These are phyloP conservation scores for Aurelia aurita DNA, from an alignment of 30 jellyfish, hydroid and myxozoan genomes.

Conservation along the genomic window DNA sequence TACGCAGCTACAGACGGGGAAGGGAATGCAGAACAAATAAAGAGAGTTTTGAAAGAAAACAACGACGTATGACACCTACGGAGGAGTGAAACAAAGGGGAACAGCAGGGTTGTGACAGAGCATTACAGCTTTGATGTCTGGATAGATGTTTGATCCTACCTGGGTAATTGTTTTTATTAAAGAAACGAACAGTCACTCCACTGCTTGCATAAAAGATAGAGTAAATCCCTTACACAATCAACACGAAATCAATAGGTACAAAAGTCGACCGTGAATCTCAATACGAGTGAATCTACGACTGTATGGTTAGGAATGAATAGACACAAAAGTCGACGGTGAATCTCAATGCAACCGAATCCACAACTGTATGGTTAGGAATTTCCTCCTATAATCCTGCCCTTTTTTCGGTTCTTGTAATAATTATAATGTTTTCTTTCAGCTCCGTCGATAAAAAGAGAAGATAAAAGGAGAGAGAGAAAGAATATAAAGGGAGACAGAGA, in stretches of 20 bases:
- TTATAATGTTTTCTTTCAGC: conserved; percentile 8
- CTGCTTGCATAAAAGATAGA: conserved; percentile 43
- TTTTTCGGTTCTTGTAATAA: conserved; percentile 15
- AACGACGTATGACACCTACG: conserved; percentile 16
- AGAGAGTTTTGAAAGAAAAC: conserved; percentile 5
- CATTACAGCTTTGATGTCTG: conserved; percentile 41
- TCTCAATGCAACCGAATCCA: background rate
- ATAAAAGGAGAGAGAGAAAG: background rate
- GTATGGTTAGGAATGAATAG: conserved; percentile 5
- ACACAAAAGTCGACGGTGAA: conserved; percentile 2
- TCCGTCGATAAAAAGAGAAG: background rate
- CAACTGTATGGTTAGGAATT: conserved; percentile 33
- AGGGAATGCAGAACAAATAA: conserved; percentile 23
- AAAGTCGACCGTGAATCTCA: background rate
- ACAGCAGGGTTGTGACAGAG: conserved; percentile 43
- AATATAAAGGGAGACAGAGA: background rate
- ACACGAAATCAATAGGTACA: background rate
- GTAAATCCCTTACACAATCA: conserved; percentile 45
- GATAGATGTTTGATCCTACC: conserved; percentile 17
- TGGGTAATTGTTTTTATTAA: conserved; percentile 1
- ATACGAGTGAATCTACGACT: conserved; percentile 4
- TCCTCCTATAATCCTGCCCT: conserved; percentile 41
- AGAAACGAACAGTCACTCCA: conserved; percentile 39
- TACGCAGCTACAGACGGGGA: conserved; percentile 37
- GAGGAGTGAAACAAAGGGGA: conserved; percentile 34